These are phyloP conservation scores for Capra hircus DNA, from an alignment of 2,113 vertebrate genomes.

Conservation along the genomic window DNA sequence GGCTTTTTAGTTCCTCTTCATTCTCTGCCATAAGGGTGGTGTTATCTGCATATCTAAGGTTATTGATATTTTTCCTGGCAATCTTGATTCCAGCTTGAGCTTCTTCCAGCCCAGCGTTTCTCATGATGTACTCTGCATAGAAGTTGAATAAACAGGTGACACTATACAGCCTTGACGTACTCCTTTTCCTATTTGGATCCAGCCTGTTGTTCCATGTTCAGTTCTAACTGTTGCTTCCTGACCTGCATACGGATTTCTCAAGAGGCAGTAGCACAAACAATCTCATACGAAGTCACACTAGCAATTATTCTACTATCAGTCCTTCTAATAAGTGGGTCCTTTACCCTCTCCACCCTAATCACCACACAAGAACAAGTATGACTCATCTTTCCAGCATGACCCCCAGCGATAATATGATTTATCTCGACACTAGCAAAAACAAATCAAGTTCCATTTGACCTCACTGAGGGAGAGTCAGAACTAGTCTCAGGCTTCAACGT, in stretches of 20 bases:
- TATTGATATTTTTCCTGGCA: rapidly evolving
- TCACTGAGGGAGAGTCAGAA: too few relatives aligned
- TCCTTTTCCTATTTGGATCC: not conserved
- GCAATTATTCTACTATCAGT: too few relatives aligned
- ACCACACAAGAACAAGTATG: too few relatives aligned
- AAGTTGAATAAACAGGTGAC: not conserved
- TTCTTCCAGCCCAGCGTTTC: not conserved
- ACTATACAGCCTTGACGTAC: not conserved
- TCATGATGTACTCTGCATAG: not conserved
- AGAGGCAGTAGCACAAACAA: not conserved
- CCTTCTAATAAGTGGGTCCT: too few relatives aligned
- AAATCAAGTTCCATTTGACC: too few relatives aligned
- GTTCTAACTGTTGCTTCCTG: not conserved
- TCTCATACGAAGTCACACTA: too few relatives aligned
- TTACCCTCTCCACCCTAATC: too few relatives aligned
- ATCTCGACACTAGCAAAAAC: too few relatives aligned
- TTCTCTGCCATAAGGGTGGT: not conserved
- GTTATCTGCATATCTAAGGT: not conserved
- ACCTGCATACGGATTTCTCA: not conserved
- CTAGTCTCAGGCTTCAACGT: too few relatives aligned
- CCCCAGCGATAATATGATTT: too few relatives aligned
- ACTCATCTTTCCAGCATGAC: too few relatives aligned
- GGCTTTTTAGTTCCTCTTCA: rapidly evolving
- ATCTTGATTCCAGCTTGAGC: not conserved
- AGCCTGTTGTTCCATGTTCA: not conserved